A percentile compares a stretch with the other conserved stretches of the same genome.
Evolutionary conservation across 2,113 vertebrate species (phyloP).

Genomic region (Dasyprocta punctata): DNA sequence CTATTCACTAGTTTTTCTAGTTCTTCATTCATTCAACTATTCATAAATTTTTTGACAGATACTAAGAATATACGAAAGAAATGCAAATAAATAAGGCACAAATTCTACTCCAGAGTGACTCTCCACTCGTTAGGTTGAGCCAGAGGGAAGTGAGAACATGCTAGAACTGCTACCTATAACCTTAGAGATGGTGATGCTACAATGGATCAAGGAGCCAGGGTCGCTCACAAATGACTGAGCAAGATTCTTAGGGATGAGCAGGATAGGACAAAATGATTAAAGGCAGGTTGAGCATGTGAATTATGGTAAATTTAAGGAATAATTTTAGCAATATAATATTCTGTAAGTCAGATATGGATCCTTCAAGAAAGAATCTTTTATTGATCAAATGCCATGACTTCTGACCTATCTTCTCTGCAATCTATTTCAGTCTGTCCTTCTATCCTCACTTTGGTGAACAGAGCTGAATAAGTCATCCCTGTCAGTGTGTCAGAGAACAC

Average conservation of each 20-base stretch:
- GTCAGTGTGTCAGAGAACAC: neutral
- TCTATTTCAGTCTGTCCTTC: neutral
- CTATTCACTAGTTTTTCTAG: neutral
- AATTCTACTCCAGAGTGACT: neutral
- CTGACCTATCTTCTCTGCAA: neutral
- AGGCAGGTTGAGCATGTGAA: neutral
- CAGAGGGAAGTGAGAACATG: neutral
- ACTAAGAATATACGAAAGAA: conserved; percentile 15
- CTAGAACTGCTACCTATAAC: neutral
- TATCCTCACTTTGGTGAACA: neutral
- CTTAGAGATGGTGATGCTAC: neutral
- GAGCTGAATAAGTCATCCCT: neutral
- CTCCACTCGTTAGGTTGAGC: neutral
- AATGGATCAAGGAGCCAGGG: neutral
- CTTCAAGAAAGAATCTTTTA: neutral
- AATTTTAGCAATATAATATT: neutral
- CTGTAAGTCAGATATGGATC: neutral
- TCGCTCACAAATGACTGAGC: neutral
- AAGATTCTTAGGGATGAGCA: neutral
- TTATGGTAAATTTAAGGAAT: neutral
- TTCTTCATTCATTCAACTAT: conserved; percentile 3
- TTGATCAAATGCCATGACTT: neutral
- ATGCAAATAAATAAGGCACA: neutral
- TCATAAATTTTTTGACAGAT: neutral
- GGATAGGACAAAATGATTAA: neutral